Evolutionary conservation across 2,797 vertebrate species (phyloP).

Genomic region (Chrysocyon brachyurus): DNA sequence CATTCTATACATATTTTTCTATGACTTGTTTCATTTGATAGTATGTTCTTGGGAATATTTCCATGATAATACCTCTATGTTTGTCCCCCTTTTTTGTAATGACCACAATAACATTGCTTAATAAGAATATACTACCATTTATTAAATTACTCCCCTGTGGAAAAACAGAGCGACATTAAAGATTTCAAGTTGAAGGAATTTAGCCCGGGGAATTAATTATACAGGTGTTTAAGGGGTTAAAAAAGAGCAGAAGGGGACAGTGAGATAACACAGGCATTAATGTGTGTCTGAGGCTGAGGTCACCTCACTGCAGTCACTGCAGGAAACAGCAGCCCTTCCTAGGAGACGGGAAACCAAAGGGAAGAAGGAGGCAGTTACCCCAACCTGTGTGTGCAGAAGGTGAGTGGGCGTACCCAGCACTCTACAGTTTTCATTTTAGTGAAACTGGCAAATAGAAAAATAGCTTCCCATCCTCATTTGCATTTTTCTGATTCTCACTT

Average conservation of each 20-base stretch:
- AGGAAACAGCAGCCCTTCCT: background rate
- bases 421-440: background rate
- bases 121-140: background rate
- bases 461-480: background rate
- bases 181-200: background rate
- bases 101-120: background rate
- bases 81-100: background rate
- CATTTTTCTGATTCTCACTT: background rate
- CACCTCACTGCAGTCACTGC: accelerated
- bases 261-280: background rate
- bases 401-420: accelerated
- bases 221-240: background rate
- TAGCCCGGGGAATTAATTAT: background rate
- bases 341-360: background rate
- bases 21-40: background rate
- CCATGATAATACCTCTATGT: background rate
- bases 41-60: background rate
- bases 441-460: background rate
- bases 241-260: background rate
- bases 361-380: background rate
- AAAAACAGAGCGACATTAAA: background rate
- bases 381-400: background rate
- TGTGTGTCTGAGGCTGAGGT: background rate
- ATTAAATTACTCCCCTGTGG: background rate
- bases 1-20: background rate